These are phyloP conservation scores for Drosophila guanche DNA, from an alignment of 1,140 invertebrate genomes.

Conservation along the genomic window DNA sequence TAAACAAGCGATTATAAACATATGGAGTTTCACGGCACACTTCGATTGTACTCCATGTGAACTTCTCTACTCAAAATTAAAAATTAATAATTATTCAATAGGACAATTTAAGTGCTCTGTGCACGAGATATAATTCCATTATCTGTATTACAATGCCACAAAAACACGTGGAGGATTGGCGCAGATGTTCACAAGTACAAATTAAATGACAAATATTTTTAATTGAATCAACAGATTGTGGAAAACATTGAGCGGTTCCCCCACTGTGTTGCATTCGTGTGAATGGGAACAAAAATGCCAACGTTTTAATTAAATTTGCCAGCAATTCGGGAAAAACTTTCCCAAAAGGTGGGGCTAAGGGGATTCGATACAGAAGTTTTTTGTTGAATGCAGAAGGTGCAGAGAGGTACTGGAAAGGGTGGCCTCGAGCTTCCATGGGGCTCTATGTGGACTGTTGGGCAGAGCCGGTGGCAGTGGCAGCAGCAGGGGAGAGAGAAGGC, in stretches of 20 bases:
- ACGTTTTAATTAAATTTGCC: slow-evolving; percentile 78
- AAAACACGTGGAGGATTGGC: no score
- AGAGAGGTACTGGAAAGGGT: slow-evolving; percentile 10
- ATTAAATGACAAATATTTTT: slow-evolving; percentile 42
- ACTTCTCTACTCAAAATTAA: no score
- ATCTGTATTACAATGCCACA: no score
- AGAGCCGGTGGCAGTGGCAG: not conserved
- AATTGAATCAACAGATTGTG: slow-evolving; percentile 55
- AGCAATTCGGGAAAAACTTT: slow-evolving; percentile 64
- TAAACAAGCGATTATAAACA: no score
- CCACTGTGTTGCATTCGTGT: slow-evolving; percentile 4
- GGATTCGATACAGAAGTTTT: slow-evolving; percentile 10
- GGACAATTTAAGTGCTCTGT: no score
- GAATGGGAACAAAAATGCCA: slow-evolving; percentile 55
- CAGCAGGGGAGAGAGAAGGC: slow-evolving; percentile 30
- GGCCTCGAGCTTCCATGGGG: slow-evolving; percentile 29
- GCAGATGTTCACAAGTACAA: slow-evolving; percentile 16
- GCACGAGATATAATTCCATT: no score
- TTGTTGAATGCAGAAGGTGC: slow-evolving; percentile 62
- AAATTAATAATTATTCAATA: no score
- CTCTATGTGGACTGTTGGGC: slow-evolving; percentile 7
- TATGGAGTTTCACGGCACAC: no score
- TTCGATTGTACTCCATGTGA: no score
- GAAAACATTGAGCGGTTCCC: slow-evolving; percentile 7
- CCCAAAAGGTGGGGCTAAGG: slow-evolving; percentile 17